Evolutionary conservation across 1,140 invertebrate species (phyloP), one percentile per base, ranked within the genome.

Genomic region (Anoplolepis gracilipes): DNA sequence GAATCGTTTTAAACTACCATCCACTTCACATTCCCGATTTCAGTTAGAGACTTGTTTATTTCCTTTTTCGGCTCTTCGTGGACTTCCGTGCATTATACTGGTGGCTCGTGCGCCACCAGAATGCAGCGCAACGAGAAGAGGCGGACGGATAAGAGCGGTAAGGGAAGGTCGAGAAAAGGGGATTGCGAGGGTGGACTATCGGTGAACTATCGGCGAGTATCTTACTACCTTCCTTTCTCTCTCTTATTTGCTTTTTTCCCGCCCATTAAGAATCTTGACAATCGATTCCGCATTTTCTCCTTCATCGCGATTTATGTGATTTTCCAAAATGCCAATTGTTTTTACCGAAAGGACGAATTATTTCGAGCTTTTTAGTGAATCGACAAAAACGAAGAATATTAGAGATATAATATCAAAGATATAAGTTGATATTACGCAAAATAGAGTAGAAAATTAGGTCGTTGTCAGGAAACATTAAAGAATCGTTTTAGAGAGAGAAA

Each of bases 1-100:
- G 91, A 91, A 93, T 93, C 91, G 90, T 91, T 93, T 93, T 93
- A 92, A 93, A 93, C 91, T 93, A 92, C 90, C 92, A 89, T 90
- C 91, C 89, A 90, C 92, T 91, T 93, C 88, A 89, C 91, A 93
- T 93, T 93, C 90, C 92, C 90, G 91, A 92, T 93, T 93, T 92
- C 92, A 90, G 90, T 92, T 92, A 92, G 87, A 70, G 86, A 73
- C 86, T 65, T 92, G 89, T 92, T 93, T 93, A 92, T 93, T 92
- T 93, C 92, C 88, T 91, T 93, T 93, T 92, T 86, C 11, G 76
- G 69, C 57, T 82, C 36, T 75, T 69, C 67, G 78, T 62, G 73
- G 61, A 46, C 76, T 77, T 69, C 42, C 53, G 59, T 76, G 85
- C 86, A 84, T 89, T 90, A 88, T 81, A 86, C 73, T 49, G 46